These are phyloP conservation scores for Tauraco hartlaubi DNA, from an alignment of 2,797 vertebrate genomes.

Conservation along the genomic window DNA sequence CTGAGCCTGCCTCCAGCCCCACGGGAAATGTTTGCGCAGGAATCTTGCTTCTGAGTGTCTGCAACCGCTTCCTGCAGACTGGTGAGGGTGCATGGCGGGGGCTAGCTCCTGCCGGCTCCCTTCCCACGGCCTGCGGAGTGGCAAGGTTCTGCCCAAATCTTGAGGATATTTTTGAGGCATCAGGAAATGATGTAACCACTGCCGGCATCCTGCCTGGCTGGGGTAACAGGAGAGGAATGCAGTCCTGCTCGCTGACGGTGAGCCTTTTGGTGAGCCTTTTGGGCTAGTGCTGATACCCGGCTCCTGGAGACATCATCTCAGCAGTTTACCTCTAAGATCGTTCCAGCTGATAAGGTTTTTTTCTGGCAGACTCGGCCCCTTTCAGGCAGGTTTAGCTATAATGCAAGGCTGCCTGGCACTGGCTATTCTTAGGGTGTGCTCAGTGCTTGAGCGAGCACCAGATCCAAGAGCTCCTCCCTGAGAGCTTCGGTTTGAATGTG, in stretches of 20 bases:
- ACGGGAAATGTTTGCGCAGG: accelerated
- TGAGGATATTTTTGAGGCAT: neutral
- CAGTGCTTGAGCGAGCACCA: neutral
- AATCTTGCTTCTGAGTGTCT: neutral
- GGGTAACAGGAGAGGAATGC: neutral
- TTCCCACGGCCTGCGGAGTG: accelerated
- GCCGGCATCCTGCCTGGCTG: neutral
- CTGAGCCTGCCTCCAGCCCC: neutral
- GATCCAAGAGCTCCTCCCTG: neutral
- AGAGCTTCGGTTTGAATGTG: neutral
- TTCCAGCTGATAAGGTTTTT: neutral
- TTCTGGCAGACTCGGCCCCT: neutral
- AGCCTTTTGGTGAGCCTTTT: neutral
- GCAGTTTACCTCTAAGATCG: neutral
- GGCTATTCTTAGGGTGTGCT: neutral
- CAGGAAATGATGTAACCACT: neutral
- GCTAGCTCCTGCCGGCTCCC: neutral
- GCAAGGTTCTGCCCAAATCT: neutral
- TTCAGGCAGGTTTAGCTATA: neutral
- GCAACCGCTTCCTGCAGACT: neutral
- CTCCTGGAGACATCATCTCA: neutral
- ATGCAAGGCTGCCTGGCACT: neutral
- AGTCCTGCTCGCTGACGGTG: neutral
- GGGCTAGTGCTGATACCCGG: neutral
- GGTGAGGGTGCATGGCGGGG: neutral